These are phyloP conservation scores for Ophioderma brevispina DNA, from an alignment of 35 echinoderm and acorn worm species.

Conservation along the genomic window DNA sequence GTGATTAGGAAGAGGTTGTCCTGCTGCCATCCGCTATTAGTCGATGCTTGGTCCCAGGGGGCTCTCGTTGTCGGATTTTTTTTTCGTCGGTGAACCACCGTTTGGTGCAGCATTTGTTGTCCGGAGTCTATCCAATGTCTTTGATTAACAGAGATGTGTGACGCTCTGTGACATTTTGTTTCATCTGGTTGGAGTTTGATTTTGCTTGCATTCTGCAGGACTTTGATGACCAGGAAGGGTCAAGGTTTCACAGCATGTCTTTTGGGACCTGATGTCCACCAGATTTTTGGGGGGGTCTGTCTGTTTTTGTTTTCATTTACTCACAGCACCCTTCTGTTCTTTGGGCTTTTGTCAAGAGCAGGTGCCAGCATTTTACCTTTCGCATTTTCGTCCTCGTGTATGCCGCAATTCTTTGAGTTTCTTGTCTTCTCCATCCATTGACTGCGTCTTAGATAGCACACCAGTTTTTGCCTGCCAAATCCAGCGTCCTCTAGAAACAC, in stretches of 20 bases:
- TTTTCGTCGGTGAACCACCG: neutral
- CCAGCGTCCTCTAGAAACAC: slow-evolving; percentile 56
- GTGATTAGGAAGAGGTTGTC: neutral
- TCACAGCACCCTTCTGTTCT: neutral
- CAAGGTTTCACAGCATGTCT: neutral
- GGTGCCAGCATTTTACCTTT: neutral
- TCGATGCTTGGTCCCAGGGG: neutral
- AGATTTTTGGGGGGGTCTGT: too few relatives aligned
- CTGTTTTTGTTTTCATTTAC: too few relatives aligned
- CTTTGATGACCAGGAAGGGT: neutral
- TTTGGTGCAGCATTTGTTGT: neutral
- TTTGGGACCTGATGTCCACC: too few relatives aligned
- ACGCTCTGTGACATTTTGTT: neutral
- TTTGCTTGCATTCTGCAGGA: too few relatives aligned
- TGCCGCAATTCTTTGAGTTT: neutral
- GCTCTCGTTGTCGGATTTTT: neutral
- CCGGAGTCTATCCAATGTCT: neutral
- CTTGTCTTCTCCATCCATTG: neutral
- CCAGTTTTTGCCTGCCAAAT: slow-evolving; percentile 16
- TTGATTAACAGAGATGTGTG: neutral
- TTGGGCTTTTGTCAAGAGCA: neutral
- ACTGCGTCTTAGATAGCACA: neutral
- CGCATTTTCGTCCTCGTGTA: neutral
- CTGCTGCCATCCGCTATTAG: neutral
- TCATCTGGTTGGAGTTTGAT: too few relatives aligned